Base-by-base conservation (phyloP, 35 echinoderm and acorn worm genomes). In the Ptychodera flava region DNA sequence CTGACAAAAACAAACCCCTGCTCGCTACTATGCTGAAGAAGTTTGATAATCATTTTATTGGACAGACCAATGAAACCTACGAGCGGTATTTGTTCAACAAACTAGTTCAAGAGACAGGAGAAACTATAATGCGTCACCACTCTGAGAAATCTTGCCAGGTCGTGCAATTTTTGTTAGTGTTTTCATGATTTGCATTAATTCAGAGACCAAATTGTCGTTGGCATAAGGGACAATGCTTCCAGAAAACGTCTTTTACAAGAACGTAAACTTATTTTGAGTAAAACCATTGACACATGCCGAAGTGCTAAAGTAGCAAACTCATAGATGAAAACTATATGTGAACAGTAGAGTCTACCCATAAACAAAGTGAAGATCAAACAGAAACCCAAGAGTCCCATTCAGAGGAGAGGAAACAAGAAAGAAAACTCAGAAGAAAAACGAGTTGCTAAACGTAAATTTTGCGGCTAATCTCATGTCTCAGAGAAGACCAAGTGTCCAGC, bases 81-180 rank as follows among this genome's bases (percentile, higher is more conserved):
- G 78, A 88, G 33, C 34, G 87, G 1, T 88, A 36, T 52, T 28
- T 36, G 1, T 88, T 88, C 33, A 88, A 88, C 37, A 35, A 35
- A 38, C 1, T 33, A 2, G 35, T 81, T 28, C 87, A 88, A 82
- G 78, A 78, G 35, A 34, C 32, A 38, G 0, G 27, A 2, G 87
- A 88, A 64, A 31, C 78, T 31, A 82, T 88, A 0, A 29, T 88
- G 82, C 34, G 0, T 88, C 15, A 82, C 78, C 31, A 38, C 87
- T 35, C 80, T 88, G 33, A 38, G 79, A 28, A n/a, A 36, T 28
- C 35, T 88, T 22, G 37, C 33, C n/a, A 81, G 38, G 34, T 82
- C 87, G 76, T 88, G 87, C 37, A 82, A 82, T 80, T 82, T 88
- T 64, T 88, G 87, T 83, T 78, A 88, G 36, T 88, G 87, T 38